These are phyloP conservation scores for Drosophila incognita DNA, from an alignment of 2,888 invertebrate genomes.

Conservation along the genomic window DNA sequence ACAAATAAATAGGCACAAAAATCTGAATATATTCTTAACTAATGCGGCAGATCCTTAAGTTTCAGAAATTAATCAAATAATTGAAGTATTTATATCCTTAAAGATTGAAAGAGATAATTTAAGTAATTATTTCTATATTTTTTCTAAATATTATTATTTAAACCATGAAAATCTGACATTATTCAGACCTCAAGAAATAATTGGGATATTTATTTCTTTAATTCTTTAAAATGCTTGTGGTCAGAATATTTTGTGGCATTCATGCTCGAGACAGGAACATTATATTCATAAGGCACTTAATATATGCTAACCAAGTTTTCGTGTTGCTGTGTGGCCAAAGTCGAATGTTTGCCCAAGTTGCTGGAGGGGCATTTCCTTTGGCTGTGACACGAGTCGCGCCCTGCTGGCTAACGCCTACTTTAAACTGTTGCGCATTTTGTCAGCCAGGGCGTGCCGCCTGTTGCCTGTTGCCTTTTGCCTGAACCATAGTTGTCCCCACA, in stretches of 20 bases:
- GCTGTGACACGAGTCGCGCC: conserved; percentile 48
- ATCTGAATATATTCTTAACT: no score
- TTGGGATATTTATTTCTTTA: background rate
- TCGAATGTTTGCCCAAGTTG: conserved; percentile 53
- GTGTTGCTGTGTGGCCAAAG: conserved; percentile 4
- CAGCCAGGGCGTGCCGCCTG: conserved; percentile 60
- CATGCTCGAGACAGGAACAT: no score
- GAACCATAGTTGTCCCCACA: background rate
- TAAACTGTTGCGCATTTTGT: conserved; percentile 71
- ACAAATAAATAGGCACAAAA: no score
- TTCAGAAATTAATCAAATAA: background rate
- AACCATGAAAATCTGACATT: background rate
- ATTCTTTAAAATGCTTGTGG: background rate
- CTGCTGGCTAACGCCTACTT: conserved; percentile 54
- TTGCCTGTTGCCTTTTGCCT: background rate
- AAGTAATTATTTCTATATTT: background rate
- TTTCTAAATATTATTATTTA: background rate
- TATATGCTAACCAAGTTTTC: background rate
- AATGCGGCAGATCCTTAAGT: background rate
- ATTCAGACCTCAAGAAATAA: background rate
- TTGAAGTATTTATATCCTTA: background rate
- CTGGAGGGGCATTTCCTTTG: conserved; percentile 19
- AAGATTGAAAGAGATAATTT: background rate
- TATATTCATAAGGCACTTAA: background rate
- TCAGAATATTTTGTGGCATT: background rate